phyloP scores from a whole-genome alignment of 2,888 invertebrate genomes.

The Leucozona laternaria region DNA sequence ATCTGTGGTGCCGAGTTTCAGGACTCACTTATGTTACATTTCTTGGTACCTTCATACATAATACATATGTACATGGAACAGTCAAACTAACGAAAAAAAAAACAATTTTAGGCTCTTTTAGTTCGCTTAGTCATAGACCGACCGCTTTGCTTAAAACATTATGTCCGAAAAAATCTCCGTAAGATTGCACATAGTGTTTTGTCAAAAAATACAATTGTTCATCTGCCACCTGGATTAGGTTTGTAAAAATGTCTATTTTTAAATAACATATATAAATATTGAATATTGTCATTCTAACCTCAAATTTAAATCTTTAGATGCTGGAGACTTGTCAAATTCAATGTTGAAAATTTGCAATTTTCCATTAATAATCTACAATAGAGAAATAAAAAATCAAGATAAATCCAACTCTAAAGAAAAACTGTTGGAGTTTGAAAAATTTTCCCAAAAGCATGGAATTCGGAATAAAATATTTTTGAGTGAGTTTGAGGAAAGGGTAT shows the following conservation, averaged over 20 bases:
- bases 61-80: not conserved
- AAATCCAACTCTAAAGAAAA: conserved; percentile 11
- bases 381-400: not conserved
- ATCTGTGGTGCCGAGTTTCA: not conserved
- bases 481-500: conserved; percentile 26
- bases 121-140: conserved; percentile 51
- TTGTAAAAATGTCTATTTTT: not conserved
- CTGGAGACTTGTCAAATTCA: not conserved
- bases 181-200: conserved; percentile 60
- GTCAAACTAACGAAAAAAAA: not conserved
- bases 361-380: conserved; percentile 58
- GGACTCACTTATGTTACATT: not conserved
- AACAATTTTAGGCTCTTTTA: conserved; percentile 57
- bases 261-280: too few species aligned
- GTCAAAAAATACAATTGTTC: conserved; percentile 51
- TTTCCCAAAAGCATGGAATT: conserved; percentile 44
- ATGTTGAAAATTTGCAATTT: conserved; percentile 48
- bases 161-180: conserved; percentile 62
- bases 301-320: conserved; percentile 41
- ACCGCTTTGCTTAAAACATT: conserved; percentile 59
- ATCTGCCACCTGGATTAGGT: conserved; percentile 66
- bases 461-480: conserved; percentile 72
- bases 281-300: too few species aligned
- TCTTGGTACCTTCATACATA: too few species aligned
- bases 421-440: conserved; percentile 61